Evolutionary conservation across 2,888 invertebrate genomes (phyloP).

Genomic region (Watsonalla binaria): DNA sequence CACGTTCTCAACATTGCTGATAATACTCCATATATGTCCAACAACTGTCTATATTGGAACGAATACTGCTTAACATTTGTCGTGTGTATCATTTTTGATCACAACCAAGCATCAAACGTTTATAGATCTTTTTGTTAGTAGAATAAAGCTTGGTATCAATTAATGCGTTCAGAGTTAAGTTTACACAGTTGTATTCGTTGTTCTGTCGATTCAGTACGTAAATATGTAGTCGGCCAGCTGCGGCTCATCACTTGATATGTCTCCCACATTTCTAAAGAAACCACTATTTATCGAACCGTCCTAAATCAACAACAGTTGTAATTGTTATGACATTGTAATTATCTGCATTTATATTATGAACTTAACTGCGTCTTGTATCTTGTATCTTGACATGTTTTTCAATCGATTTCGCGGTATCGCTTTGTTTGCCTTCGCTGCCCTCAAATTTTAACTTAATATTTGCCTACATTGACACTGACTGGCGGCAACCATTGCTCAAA

Average conservation of each 20-base stretch:
- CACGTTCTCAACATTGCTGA: background rate
- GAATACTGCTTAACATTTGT: background rate
- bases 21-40: background rate
- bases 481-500: background rate
- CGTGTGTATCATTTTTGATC: background rate
- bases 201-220: slow-evolving; percentile 36
- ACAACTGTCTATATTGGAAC: background rate
- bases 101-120: background rate
- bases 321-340: slow-evolving; percentile 27
- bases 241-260: slow-evolving; percentile 28
- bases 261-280: slow-evolving; percentile 30
- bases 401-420: background rate
- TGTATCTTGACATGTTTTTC: background rate
- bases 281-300: slow-evolving; percentile 21
- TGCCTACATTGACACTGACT: background rate
- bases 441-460: background rate
- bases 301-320: slow-evolving; percentile 17
- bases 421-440: background rate
- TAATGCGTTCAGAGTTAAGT: slow-evolving; percentile 22
- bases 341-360: slow-evolving; percentile 13
- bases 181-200: slow-evolving; percentile 48
- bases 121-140: background rate
- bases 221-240: slow-evolving; percentile 41
- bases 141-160: slow-evolving; percentile 3
- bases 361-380: background rate